phyloP scores from a whole-genome alignment of 2,113 vertebrate species.

The Puntigrus tetrazona region DNA sequence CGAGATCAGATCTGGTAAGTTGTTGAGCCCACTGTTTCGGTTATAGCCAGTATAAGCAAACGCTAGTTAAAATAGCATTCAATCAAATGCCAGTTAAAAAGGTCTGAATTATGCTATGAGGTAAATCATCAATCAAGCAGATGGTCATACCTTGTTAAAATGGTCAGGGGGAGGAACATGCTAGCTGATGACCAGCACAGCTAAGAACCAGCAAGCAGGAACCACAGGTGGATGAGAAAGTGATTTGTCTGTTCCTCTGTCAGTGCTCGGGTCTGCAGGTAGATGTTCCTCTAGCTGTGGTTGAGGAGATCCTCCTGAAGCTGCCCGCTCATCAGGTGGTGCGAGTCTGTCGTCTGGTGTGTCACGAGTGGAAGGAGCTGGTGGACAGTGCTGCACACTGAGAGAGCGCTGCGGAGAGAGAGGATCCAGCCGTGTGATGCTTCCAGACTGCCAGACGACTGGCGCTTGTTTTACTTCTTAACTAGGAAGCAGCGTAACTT shows the following conservation, averaged over 20 bases:
- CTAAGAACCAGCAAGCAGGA: background rate
- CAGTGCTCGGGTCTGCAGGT: background rate
- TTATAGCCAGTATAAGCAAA: background rate
- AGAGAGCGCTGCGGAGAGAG: slow-evolving; percentile 70
- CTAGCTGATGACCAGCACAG: background rate
- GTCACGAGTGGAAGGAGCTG: slow-evolving; percentile 68
- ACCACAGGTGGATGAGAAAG: background rate
- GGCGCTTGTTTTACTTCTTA: slow-evolving; percentile 70
- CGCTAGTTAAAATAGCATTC: background rate
- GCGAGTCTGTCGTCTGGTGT: slow-evolving; percentile 66
- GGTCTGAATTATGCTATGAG: background rate
- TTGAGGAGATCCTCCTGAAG: slow-evolving; percentile 73
- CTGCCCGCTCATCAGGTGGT: slow-evolving; percentile 67
- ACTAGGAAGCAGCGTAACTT: slow-evolving; percentile 71
- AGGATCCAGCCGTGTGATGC: slow-evolving; percentile 40
- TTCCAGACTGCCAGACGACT: slow-evolving; percentile 58
- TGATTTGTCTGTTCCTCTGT: background rate
- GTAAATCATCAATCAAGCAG: background rate
- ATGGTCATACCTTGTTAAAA: background rate
- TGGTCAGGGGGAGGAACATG: background rate
- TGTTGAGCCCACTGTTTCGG: background rate
- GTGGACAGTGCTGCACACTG: slow-evolving; percentile 73
- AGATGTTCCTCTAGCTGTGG: slow-evolving; percentile 61
- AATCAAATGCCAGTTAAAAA: background rate
- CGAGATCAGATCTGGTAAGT: background rate